These are phyloP conservation scores for Etheostoma nigrum DNA, from an alignment of 2,797 vertebrate genomes.

Conservation along the genomic window DNA sequence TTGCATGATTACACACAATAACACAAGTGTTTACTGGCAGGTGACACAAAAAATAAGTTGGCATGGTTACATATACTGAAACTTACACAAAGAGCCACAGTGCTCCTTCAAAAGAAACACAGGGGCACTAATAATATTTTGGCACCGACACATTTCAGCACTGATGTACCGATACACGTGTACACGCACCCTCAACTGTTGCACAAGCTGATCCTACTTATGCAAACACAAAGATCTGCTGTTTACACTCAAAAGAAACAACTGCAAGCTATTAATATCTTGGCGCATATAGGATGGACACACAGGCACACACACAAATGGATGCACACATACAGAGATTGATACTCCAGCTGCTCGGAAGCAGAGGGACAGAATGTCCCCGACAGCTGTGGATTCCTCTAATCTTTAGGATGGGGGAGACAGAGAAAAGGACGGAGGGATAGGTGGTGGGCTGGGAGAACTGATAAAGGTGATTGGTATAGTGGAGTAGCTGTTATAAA, in stretches of 20 bases:
- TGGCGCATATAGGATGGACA: conserved; percentile 53
- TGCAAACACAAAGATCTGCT: conserved; percentile 84
- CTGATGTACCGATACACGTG: conserved; percentile 43
- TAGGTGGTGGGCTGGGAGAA: conserved; percentile 32
- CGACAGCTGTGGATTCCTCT: conserved; percentile 82
- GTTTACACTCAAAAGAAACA: conserved; percentile 79
- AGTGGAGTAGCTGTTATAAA: conserved; percentile 7
- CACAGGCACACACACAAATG: conserved; percentile 45
- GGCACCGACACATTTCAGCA: conserved; percentile 40
- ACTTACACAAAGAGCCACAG: conserved; percentile 65
- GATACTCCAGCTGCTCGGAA: conserved; percentile 83
- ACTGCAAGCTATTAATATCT: conserved; percentile 82
- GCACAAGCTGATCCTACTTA: conserved; percentile 71
- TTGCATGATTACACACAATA: conserved; percentile 56
- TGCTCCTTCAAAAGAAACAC: conserved; percentile 70
- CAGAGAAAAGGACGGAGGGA: conserved; percentile 16
- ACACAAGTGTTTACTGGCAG: conserved; percentile 73
- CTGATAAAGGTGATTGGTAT: conserved; percentile 28
- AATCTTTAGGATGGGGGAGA: conserved; percentile 47
- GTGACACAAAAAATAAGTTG: conserved; percentile 79
- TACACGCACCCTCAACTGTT: conserved; percentile 68
- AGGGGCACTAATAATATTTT: conserved; percentile 77
- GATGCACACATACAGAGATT: conserved; percentile 72
- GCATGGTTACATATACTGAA: conserved; percentile 29
- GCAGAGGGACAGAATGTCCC: conserved; percentile 80